Evolutionary conservation across 2,888 invertebrate species (phyloP).

Genomic region (Bedellia somnulentella): DNA sequence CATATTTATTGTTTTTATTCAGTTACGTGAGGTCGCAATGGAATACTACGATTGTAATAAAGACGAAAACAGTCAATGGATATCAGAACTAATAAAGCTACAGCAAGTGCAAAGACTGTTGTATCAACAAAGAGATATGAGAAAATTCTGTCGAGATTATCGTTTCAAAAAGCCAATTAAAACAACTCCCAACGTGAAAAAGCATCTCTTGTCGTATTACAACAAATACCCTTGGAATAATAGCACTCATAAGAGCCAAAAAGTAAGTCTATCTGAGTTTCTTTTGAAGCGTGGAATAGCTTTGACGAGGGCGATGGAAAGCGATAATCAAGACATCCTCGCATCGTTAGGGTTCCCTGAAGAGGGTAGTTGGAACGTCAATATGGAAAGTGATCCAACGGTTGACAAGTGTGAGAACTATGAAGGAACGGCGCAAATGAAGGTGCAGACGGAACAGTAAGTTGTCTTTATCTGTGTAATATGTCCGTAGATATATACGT

Average conservation of each 20-base stretch:
- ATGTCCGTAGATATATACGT: too few relatives aligned
- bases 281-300: conserved; percentile 33
- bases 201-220: conserved; percentile 31
- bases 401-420: conserved; percentile 30
- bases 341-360: conserved; percentile 27
- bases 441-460: conserved; percentile 7
- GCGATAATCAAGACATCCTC: conserved; percentile 23
- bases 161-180: conserved; percentile 26
- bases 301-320: conserved; percentile 23
- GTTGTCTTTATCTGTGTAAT: conserved; percentile 2
- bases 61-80: conserved; percentile 48
- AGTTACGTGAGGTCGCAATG: conserved; percentile 73
- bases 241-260: conserved; percentile 28
- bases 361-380: conserved; percentile 28
- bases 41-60: conserved; percentile 71
- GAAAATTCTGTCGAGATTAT: conserved; percentile 33
- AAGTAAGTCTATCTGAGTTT: conserved; percentile 25
- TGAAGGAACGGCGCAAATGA: conserved; percentile 19
- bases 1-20: conserved; percentile 12
- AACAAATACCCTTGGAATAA: conserved; percentile 49
- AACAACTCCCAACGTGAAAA: conserved; percentile 20
- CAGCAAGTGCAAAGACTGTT: conserved; percentile 40
- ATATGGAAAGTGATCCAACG: too few relatives aligned
- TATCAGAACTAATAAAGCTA: conserved; percentile 36
- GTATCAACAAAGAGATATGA: conserved; percentile 37